phyloP scores from a whole-genome alignment of 2,797 vertebrate genomes.

The Hypotaenidia okinawae region DNA sequence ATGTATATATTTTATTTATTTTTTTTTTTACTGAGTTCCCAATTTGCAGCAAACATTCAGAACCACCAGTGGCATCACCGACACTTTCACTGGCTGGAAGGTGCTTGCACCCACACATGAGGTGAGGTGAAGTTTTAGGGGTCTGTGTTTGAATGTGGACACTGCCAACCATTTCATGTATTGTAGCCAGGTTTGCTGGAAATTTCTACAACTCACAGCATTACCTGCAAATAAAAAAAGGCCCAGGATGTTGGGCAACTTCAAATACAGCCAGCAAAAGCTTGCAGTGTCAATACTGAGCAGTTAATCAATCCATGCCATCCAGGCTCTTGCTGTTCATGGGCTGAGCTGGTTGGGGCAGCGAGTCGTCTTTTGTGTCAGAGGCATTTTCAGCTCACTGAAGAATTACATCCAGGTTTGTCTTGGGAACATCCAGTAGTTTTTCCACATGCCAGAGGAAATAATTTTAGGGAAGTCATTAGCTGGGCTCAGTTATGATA shows the following conservation, averaged over 20 bases:
- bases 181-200: background rate
- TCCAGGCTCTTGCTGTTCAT: background rate
- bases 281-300: background rate
- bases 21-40: background rate
- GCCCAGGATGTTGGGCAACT: background rate
- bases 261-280: background rate
- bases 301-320: background rate
- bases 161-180: background rate
- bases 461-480: background rate
- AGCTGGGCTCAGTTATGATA: background rate
- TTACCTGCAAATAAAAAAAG: background rate
- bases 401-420: background rate
- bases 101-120: accelerated
- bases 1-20: too few relatives aligned
- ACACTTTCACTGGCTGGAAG: background rate
- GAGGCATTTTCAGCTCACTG: background rate
- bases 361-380: background rate
- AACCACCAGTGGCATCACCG: accelerated
- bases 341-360: background rate
- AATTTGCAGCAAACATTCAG: background rate
- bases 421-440: background rate
- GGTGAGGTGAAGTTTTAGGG: background rate
- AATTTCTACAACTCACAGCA: background rate
- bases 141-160: background rate
- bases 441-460: background rate